Percentiles rank a stretch among this genome's conserved stretches.
phyloP scores from a whole-genome alignment of 1,140 invertebrate genomes.

The Zaprionus lachaisei region DNA sequence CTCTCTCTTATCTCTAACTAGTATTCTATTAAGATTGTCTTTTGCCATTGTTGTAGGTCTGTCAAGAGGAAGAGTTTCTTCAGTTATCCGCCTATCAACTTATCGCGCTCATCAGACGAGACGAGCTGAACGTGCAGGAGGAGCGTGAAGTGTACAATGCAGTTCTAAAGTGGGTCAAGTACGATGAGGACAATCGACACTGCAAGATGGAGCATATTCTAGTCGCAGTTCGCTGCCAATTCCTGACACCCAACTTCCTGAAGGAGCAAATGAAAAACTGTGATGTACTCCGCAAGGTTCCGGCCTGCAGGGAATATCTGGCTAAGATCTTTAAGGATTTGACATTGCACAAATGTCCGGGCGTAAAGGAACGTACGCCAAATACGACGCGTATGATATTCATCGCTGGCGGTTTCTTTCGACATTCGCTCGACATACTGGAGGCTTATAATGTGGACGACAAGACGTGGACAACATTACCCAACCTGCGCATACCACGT shows the following conservation, averaged over 20 bases:
- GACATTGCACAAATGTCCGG: constrained; percentile 92
- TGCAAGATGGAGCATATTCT: constrained; percentile 94
- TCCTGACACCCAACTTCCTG: constrained; percentile 94
- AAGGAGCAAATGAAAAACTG: constrained; percentile 96
- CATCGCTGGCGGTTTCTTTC: constrained; percentile 94
- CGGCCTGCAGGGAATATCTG: constrained; percentile 95
- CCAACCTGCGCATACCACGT: constrained; percentile 91
- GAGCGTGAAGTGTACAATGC: constrained; percentile 96
- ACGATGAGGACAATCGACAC: constrained; percentile 93
- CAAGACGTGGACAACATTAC: constrained; percentile 91
- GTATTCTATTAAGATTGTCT: constrained; percentile 1
- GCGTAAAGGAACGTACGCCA: constrained; percentile 92
- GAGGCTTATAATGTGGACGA: constrained; percentile 95
- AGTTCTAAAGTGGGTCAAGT: constrained; percentile 95
- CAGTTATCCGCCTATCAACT: constrained; percentile 92
- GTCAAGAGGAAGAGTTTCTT: constrained; percentile 95
- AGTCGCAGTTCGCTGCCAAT: constrained; percentile 94
- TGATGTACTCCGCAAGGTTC: constrained; percentile 93
- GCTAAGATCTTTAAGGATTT: constrained; percentile 95
- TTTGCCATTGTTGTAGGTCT: constrained; percentile 86
- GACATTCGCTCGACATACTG: constrained; percentile 93
- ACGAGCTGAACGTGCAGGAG: constrained; percentile 95
- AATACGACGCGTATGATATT: constrained; percentile 95
- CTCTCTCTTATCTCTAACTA: background rate
- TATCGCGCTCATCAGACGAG: constrained; percentile 92